Base-by-base conservation (phyloP, 2,113 vertebrate species). In the Phrynocephalus versicolor region DNA sequence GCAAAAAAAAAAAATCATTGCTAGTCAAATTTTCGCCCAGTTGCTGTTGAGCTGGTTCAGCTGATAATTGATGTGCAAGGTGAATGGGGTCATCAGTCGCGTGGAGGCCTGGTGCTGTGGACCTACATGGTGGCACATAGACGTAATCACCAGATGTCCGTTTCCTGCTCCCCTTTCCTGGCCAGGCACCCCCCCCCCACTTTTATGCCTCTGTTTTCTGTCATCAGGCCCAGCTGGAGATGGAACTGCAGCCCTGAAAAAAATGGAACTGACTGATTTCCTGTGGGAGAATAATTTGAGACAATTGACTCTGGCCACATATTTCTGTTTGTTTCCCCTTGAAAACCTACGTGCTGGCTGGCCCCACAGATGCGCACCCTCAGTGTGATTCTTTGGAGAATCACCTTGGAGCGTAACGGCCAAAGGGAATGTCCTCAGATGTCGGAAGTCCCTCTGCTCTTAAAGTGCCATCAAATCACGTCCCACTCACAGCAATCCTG, bases 181-280 rank as follows among this genome's bases (percentile, higher is more conserved):
- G 33, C 33, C 15, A 2, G 16, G 19, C 45, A 1, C 1, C 1
- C 0, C 4, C 78, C 4, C n/a, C n/a, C n/a, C n/a, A n/a, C n/a
- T n/a, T 2, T 0, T 37, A 0, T 13, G 33, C 80, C 2, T 64
- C 58, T 82, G 80, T 81, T 88, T 58, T 83, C 79, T 78, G 89
- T 91, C 85, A 85, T 81, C 88, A 89, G 92, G 88, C 1, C 0
- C n/a, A 0, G 85, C 91, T 57, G 64, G 81, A 60, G 77, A 39
- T 62, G 76, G 67, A 45, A 74, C 23, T 58, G 0, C 0, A 81
- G 85, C 87, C n/a, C n/a, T 91, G 90, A 90, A 92, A 93, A 81
- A 88, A 84, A 65, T 3, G 94, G 92, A 93, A 93, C 89, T 93
- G 92, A 92, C 35, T 88, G 55, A 87, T 90, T 95, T 94, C 93